A percentile compares a stretch with the other conserved stretches of the same genome.
phyloP scores from a whole-genome alignment of 2,113 vertebrate genomes.

The Picathartes gymnocephalus region DNA sequence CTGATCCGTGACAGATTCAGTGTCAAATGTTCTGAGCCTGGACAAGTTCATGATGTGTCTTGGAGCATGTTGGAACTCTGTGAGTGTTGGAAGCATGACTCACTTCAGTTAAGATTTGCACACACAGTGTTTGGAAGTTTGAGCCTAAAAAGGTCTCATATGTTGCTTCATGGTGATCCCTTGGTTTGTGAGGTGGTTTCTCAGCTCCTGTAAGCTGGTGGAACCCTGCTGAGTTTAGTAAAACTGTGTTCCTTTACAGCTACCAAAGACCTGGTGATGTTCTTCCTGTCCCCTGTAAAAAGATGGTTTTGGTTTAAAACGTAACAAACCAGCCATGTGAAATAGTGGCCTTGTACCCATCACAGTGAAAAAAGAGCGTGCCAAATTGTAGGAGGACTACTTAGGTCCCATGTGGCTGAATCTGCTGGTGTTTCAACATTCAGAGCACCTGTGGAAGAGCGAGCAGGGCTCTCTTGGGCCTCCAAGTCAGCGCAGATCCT shows the following conservation, averaged over 20 bases:
- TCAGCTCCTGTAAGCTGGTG: neutral
- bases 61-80: neutral
- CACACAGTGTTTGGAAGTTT: neutral
- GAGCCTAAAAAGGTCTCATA: neutral
- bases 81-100: neutral
- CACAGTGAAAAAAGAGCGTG: neutral
- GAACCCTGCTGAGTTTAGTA: neutral
- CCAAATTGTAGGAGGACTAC: neutral
- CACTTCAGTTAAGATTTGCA: neutral
- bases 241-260: neutral
- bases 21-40: constrained; percentile 46
- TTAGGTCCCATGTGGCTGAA: neutral
- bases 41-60: constrained; percentile 31
- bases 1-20: constrained; percentile 33
- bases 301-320: neutral
- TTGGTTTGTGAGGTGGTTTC: neutral
- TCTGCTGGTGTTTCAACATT: neutral
- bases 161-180: neutral
- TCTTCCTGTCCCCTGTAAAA: neutral
- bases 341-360: neutral
- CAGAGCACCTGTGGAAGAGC: neutral
- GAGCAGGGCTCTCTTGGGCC: neutral
- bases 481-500: neutral
- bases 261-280: neutral
- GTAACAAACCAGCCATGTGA: neutral